A percentile compares a stretch with the other conserved stretches of the same genome.
Conservation (phyloP, 2,113 vertebrate genomes). For the Clupea harengus region DNA sequence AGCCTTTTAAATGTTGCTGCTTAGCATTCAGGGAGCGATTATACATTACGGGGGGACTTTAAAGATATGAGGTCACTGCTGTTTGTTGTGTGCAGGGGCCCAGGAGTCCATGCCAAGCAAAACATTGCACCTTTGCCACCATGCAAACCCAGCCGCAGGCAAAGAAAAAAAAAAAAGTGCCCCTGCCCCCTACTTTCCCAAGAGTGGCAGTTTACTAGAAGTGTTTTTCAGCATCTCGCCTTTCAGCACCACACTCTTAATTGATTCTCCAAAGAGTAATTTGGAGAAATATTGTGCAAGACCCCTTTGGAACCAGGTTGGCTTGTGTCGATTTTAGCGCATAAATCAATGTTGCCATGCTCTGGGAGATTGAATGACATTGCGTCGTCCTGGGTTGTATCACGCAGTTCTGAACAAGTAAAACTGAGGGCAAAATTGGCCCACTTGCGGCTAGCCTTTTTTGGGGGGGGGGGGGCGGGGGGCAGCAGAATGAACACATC, state of each 20-base stretch:
- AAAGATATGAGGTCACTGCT: conserved; percentile 54
- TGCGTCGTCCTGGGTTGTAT: conserved; percentile 29
- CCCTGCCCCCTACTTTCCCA: conserved; percentile 9
- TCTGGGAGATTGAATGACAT: conserved; percentile 17
- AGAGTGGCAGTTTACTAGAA: conserved; percentile 3
- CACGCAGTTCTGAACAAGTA: background rate
- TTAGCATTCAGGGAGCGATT: conserved; percentile 40
- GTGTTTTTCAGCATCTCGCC: conserved; percentile 36
- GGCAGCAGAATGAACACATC: background rate
- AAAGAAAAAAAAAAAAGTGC: background rate
- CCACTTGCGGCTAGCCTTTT: background rate
- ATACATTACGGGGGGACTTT: conserved; percentile 46
- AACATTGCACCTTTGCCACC: conserved; percentile 34
- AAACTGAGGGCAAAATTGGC: background rate
- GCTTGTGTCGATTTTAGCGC: background rate
- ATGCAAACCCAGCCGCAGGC: conserved; percentile 23
- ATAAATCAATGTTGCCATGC: background rate
- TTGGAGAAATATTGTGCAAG: conserved; percentile 37
- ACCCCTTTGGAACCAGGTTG: background rate
- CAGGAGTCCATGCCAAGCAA: conserved; percentile 37
- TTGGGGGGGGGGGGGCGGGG: background rate
- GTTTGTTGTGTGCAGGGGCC: conserved; percentile 37
- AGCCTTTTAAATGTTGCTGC: conserved; percentile 38
- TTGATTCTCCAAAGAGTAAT: conserved; percentile 45
- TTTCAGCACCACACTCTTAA: conserved; percentile 38